Evolutionary conservation across 1,140 invertebrate species (phyloP), one percentile per base, ranked within the genome.

Genomic region (Zophobas morio): DNA sequence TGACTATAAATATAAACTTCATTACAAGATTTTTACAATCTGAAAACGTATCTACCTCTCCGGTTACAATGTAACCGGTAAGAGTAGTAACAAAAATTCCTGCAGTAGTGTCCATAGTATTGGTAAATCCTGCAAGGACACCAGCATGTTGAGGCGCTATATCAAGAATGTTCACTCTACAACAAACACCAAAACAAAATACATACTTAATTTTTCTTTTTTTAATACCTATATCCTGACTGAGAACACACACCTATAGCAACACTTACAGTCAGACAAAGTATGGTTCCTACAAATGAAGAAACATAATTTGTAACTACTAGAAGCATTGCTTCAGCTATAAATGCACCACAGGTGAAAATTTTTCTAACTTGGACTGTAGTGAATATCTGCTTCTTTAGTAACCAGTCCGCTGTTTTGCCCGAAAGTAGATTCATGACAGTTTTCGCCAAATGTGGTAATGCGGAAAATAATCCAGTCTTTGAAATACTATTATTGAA

Each of bases 191-290:
- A 94, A 84, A 84, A 89, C 83, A 78, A 6, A 20, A 36, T 72
- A 35, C 42, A 77, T 73, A 20, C 33, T n/a, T 76, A 51, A 5
- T 40, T 20, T 20, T 2, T 6, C 1, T 5, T 34, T 5, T 35
- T 36, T 32, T 57, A 6, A 35, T 87, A 94, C 93, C 93, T 93
- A 85, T 94, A 97, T 66, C 95, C 96, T 20, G 94, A 92, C 94
- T 95, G 96, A 2, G 95, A 94, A 85, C 97, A 96, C 0, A 95
- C 96, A 40, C 96, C 95, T 6, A 96, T 88, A 0, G 96, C 95
- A 3, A 97, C 94, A 33, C 96, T 95, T 71, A 96, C 89, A 0
- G 94, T 95, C 2, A 98, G 88, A 84, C 91, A 96, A 0, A 91
- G 87, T 4, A 97, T 89, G 37, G 93, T 93, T 56, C 90, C 90